These are phyloP conservation scores for Mesorhabditis spiculigera DNA, from an alignment of 2,888 invertebrate genomes.

Conservation along the genomic window DNA sequence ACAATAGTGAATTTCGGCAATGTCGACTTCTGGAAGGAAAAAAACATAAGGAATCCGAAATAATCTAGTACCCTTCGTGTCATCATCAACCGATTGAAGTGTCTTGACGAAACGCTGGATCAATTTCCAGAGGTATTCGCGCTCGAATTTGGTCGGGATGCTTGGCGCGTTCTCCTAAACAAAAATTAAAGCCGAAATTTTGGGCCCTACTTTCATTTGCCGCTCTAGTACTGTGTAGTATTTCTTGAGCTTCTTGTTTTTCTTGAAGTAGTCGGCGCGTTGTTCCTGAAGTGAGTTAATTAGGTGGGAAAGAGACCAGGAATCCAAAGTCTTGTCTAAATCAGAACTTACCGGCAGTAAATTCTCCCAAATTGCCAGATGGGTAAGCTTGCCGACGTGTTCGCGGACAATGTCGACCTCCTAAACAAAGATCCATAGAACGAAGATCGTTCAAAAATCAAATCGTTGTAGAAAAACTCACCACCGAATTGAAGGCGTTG, in stretches of 20 bases:
- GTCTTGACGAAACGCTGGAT: slow-evolving; percentile 83
- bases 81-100: slow-evolving; percentile 68
- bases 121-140: slow-evolving; percentile 78
- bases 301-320: neutral
- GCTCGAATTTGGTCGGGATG: slow-evolving; percentile 33
- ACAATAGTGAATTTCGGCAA: slow-evolving; percentile 71
- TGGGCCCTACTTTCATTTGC: slow-evolving; percentile 8
- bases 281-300: slow-evolving; percentile 59
- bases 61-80: slow-evolving; percentile 23
- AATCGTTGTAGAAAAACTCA: slow-evolving; percentile 41
- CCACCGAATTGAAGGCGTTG: slow-evolving; percentile 93
- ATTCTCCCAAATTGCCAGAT: slow-evolving; percentile 85
- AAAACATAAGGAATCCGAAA: slow-evolving; percentile 10
- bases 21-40: slow-evolving; percentile 52
- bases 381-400: slow-evolving; percentile 84
- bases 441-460: slow-evolving; percentile 5
- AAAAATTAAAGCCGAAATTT: slow-evolving; percentile 17
- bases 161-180: slow-evolving; percentile 8
- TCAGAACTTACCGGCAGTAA: slow-evolving; percentile 69
- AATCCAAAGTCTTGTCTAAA: slow-evolving; percentile 59
- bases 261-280: slow-evolving; percentile 79
- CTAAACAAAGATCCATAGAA: slow-evolving; percentile 53
- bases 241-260: slow-evolving; percentile 65
- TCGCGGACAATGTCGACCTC: slow-evolving; percentile 88
- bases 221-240: slow-evolving; percentile 23